Percentiles rank a stretch among this genome's conserved stretches.
Conservation (phyloP, 2,888 invertebrate species). For the Luffia ferchaultella region DNA sequence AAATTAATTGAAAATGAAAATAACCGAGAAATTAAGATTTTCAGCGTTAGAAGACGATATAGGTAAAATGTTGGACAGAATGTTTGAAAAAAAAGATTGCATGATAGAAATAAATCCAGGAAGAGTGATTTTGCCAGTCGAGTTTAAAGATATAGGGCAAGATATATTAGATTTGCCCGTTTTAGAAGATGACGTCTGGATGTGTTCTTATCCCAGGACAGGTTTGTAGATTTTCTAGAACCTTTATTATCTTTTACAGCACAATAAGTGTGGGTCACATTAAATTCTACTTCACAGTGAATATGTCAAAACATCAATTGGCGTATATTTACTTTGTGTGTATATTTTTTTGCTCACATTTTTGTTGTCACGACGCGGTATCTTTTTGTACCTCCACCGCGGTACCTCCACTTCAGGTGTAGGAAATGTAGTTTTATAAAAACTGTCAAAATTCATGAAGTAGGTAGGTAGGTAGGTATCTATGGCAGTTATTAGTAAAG, state of each 20-base stretch:
- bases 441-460: too few species aligned
- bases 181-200: conserved; percentile 81
- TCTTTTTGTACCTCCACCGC: too few species aligned
- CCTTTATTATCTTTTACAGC: neutral
- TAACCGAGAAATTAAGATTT: neutral
- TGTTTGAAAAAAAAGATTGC: conserved; percentile 74
- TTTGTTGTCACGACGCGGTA: too few species aligned
- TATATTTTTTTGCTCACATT: too few species aligned
- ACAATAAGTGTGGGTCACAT: too few species aligned
- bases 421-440: too few species aligned
- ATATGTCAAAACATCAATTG: too few species aligned
- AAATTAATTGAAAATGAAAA: neutral
- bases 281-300: too few species aligned
- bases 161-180: conserved; percentile 77
- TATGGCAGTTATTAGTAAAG: too few species aligned
- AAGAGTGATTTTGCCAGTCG: conserved; percentile 72
- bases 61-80: conserved; percentile 64
- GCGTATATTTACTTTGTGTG: too few species aligned
- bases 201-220: conserved; percentile 89
- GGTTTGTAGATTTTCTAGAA: conserved; percentile 58
- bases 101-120: conserved; percentile 79
- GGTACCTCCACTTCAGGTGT: too few species aligned
- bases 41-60: neutral
- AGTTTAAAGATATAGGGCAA: conserved; percentile 72
- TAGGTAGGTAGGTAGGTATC: too few species aligned